Conservation (phyloP, 2,113 vertebrate species). For the Chamaetylas fuelleborni region DNA sequence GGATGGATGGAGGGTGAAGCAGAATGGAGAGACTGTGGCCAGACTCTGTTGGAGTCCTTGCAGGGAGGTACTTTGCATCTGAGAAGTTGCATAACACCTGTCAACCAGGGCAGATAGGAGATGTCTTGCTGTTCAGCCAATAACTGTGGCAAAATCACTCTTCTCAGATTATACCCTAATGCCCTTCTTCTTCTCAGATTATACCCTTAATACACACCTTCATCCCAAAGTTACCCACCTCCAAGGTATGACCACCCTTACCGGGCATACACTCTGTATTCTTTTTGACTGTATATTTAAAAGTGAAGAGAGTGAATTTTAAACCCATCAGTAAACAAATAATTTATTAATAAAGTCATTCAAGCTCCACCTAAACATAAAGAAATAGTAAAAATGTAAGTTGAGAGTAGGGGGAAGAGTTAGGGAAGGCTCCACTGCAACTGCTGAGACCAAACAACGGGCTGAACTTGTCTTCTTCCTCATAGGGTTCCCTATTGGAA, state of each 20-base stretch:
- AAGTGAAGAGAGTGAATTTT: background rate
- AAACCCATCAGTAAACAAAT: background rate
- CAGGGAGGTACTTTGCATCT: background rate
- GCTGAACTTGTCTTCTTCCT: background rate
- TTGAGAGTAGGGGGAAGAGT: background rate
- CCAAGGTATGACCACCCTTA: background rate
- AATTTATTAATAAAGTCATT: background rate
- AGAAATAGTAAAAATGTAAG: background rate
- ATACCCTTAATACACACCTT: background rate
- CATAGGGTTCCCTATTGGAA: no score
- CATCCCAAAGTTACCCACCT: background rate
- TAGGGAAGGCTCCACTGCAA: background rate
- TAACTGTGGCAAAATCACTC: background rate
- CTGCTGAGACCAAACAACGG: background rate
- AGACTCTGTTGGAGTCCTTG: background rate
- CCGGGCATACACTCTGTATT: background rate
- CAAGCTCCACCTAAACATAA: background rate
- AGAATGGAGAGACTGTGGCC: background rate
- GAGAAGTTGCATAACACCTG: background rate
- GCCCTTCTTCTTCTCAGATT: background rate
- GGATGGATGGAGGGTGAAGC: background rate
- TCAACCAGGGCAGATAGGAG: background rate
- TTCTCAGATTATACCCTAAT: background rate
- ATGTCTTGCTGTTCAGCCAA: background rate
- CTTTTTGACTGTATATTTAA: background rate